Conservation (phyloP, 1,140 invertebrate genomes). For the Chlorops oryzae region DNA sequence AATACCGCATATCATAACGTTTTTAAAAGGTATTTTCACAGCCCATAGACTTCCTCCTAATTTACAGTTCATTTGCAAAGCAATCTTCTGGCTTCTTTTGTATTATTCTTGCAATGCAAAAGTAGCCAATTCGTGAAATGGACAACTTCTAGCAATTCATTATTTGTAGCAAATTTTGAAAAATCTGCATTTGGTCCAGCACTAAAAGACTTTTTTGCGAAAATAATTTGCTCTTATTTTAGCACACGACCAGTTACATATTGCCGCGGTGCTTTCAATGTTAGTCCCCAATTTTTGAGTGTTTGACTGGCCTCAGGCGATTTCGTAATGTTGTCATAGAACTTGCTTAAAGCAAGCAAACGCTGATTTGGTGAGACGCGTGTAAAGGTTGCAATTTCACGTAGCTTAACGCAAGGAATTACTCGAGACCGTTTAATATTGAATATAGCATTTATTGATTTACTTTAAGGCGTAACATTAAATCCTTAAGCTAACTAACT, state of each 20-base stretch:
- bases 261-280: slow-evolving; percentile 57
- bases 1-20: slow-evolving; percentile 82
- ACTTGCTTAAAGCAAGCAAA: slow-evolving; percentile 59
- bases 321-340: slow-evolving; percentile 62
- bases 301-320: slow-evolving; percentile 58
- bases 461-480: too few relatives aligned
- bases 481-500: too few relatives aligned
- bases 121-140: slow-evolving; percentile 63
- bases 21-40: slow-evolving; percentile 72
- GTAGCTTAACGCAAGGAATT: too few relatives aligned
- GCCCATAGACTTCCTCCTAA: slow-evolving; percentile 88
- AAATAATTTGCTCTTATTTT: slow-evolving; percentile 59
- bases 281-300: slow-evolving; percentile 76
- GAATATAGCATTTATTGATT: too few relatives aligned
- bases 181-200: slow-evolving; percentile 60
- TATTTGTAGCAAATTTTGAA: slow-evolving; percentile 54
- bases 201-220: slow-evolving; percentile 53
- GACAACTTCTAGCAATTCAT: slow-evolving; percentile 55
- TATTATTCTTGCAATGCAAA: slow-evolving; percentile 59
- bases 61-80: slow-evolving; percentile 95
- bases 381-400: slow-evolving; percentile 71
- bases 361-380: slow-evolving; percentile 71
- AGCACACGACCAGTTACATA: slow-evolving; percentile 60
- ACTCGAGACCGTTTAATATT: too few relatives aligned
- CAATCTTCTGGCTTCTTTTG: slow-evolving; percentile 73